These are phyloP conservation scores for Parasteatoda lunata DNA, from an alignment of 2,888 invertebrate genomes.

Conservation along the genomic window DNA sequence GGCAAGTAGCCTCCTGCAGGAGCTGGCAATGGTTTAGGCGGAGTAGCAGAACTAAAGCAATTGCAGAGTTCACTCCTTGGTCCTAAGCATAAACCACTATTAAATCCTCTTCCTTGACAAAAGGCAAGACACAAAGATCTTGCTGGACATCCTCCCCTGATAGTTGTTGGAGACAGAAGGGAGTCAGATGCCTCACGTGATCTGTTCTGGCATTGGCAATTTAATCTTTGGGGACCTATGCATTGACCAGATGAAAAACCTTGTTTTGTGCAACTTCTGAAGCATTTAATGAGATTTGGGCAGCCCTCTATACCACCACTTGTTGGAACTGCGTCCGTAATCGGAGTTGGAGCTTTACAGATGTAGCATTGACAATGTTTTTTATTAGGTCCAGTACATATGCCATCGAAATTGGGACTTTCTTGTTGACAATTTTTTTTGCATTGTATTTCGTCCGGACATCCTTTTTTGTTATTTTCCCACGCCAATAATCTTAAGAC, in stretches of 20 bases:
- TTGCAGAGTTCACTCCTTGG: background rate
- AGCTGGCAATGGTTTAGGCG: background rate
- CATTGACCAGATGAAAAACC: background rate
- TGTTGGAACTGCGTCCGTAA: background rate
- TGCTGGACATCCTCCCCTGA: background rate
- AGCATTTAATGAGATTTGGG: background rate
- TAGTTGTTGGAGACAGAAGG: background rate
- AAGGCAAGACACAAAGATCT: background rate
- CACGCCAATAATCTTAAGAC: background rate
- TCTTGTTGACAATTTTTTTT: background rate
- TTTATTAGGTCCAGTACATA: background rate
- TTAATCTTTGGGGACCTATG: background rate
- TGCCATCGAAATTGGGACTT: background rate
- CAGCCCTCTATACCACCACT: background rate
- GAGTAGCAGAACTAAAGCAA: background rate
- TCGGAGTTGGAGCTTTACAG: background rate
- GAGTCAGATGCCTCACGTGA: background rate
- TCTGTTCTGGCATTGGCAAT: background rate
- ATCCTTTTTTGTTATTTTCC: background rate
- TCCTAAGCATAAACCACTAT: background rate
- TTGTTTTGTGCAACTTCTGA: background rate
- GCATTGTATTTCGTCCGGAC: background rate
- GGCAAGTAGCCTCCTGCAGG: background rate
- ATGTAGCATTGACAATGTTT: background rate
- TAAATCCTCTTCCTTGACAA: background rate